Conservation (phyloP, 2,888 invertebrate genomes). For the Apoda limacodes region DNA sequence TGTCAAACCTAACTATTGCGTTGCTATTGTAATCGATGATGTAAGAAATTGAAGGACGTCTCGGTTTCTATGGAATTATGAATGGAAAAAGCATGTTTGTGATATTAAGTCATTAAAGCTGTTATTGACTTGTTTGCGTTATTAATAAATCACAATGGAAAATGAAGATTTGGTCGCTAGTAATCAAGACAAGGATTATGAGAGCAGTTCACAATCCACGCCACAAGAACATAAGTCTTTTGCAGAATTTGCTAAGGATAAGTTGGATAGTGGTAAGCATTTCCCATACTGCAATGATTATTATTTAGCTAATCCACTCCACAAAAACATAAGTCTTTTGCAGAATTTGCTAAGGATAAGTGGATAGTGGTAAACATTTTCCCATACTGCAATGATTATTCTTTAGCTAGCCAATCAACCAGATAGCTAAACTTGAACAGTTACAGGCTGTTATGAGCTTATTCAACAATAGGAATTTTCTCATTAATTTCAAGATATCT, state of each 20-base stretch:
- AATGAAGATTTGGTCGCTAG: conserved; percentile 38
- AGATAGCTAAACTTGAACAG: too few relatives aligned
- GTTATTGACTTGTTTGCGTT: conserved; percentile 16
- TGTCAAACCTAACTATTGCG: not conserved
- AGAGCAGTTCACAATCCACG: conserved; percentile 54
- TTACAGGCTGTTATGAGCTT: too few relatives aligned
- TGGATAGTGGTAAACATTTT: conserved; percentile 65
- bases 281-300: too few relatives aligned
- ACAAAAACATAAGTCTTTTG: conserved; percentile 58
- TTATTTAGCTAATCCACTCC: too few relatives aligned
- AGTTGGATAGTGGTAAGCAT: conserved; percentile 62
- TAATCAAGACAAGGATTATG: conserved; percentile 50
- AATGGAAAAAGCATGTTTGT: conserved; percentile 16
- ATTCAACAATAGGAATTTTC: too few relatives aligned
- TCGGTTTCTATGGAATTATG: conserved; percentile 31
- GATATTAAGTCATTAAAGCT: too few relatives aligned
- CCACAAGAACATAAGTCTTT: conserved; percentile 61
- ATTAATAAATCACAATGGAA: conserved; percentile 48
- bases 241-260: conserved; percentile 62
- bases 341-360: conserved; percentile 63
- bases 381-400: too few relatives aligned
- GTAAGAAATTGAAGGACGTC: conserved; percentile 56
- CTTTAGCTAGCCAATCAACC: too few relatives aligned
- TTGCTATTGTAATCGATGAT: conserved; percentile 56
- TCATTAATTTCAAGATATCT: too few relatives aligned